Evolutionary conservation across 2,888 invertebrate species (phyloP).

Genomic region (Apodemia mormo): DNA sequence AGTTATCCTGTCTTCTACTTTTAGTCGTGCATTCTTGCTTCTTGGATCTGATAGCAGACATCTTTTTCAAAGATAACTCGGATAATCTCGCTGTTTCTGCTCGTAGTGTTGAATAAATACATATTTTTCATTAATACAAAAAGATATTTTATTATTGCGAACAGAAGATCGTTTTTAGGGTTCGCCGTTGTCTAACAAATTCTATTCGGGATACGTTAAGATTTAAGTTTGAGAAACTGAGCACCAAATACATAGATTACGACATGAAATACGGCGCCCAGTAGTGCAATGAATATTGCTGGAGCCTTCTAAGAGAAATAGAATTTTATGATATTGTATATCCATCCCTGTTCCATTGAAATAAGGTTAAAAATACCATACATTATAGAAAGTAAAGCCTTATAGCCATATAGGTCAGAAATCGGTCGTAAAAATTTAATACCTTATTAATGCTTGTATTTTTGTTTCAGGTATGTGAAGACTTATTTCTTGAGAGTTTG

Average conservation of each 20-base stretch:
- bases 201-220: not conserved
- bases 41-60: no score
- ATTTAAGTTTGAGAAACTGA: not conserved
- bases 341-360: not conserved
- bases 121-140: no score
- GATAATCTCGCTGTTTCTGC: no score
- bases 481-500: not conserved
- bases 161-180: no score
- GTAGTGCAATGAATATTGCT: slow-evolving; percentile 9
- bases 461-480: slow-evolving; percentile 16
- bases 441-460: not conserved
- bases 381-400: not conserved
- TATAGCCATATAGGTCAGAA: not conserved
- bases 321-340: not conserved
- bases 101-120: no score
- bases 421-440: slow-evolving; percentile 8
- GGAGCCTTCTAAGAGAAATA: slow-evolving; percentile 3
- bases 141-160: no score
- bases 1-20: no score
- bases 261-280: slow-evolving; percentile 10
- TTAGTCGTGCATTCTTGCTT: no score
- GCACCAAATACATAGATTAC: not conserved
- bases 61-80: no score
- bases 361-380: not conserved
- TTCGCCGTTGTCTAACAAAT: no score